Evolutionary conservation across 2,797 vertebrate species (phyloP).

Genomic region (Crotalus adamanteus): DNA sequence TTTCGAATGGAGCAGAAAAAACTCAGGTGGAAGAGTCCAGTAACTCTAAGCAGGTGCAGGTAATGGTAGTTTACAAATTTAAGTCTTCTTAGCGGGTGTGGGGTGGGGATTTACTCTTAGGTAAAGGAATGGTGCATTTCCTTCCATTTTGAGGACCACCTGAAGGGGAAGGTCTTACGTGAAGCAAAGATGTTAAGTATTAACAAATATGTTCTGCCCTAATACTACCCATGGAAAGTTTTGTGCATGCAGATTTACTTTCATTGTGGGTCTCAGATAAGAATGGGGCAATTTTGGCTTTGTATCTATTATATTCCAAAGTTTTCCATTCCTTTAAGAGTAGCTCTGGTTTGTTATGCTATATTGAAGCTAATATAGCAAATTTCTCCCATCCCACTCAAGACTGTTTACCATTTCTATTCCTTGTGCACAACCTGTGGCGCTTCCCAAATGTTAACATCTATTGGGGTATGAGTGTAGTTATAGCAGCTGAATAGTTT

Average conservation of each 20-base stretch:
- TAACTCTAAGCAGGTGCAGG: conserved; percentile 35
- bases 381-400: neutral
- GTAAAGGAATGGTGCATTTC: neutral
- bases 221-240: neutral
- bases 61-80: neutral
- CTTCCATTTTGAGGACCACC: neutral
- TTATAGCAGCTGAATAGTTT: neutral
- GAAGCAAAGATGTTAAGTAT: too few species aligned
- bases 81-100: neutral
- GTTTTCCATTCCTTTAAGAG: neutral
- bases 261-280: neutral
- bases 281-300: neutral
- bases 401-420: neutral
- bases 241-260: neutral
- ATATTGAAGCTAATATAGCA: neutral
- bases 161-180: neutral
- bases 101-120: neutral
- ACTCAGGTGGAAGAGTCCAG: conserved; percentile 26
- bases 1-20: conserved; percentile 9
- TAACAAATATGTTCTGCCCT: neutral
- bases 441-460: neutral
- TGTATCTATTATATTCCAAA: neutral
- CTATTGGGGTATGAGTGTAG: neutral
- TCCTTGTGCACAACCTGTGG: neutral
- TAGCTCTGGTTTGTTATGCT: neutral